Conservation (phyloP, 2,113 vertebrate species). For the Cacatua alba region DNA sequence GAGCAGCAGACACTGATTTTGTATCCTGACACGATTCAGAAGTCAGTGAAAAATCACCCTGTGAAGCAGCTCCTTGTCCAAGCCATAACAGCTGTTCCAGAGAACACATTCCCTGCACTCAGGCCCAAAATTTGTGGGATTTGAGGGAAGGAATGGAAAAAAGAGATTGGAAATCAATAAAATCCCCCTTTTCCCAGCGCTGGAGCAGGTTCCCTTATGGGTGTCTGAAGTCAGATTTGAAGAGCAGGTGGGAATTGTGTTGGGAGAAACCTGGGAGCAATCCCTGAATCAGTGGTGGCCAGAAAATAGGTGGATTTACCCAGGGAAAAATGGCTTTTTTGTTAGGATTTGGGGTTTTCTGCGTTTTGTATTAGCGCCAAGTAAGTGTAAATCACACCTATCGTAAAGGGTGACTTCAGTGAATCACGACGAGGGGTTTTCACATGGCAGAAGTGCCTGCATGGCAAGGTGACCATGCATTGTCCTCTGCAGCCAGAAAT, state of each 20-base stretch:
- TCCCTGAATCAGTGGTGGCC: neutral
- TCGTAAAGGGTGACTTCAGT: neutral
- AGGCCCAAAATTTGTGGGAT: neutral
- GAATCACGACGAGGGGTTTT: neutral
- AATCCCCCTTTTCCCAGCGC: accelerated
- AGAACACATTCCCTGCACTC: neutral
- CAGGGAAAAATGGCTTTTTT: neutral
- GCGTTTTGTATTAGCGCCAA: neutral
- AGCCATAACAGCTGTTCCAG: accelerated
- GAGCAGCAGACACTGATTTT: constrained; percentile 21
- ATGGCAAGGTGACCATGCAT: neutral
- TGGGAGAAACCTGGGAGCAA: neutral
- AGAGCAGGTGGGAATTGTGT: accelerated
- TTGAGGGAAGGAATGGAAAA: neutral
- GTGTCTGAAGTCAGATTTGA: neutral
- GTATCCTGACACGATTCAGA: constrained; percentile 15
- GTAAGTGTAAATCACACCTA: neutral
- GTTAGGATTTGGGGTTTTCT: neutral
- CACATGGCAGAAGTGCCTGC: neutral
- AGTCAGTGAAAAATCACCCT: constrained; percentile 5
- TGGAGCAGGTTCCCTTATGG: neutral
- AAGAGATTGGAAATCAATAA: neutral
- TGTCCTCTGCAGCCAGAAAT: neutral
- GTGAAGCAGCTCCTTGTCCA: neutral
- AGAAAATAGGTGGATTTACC: neutral